Evolutionary conservation across 1,140 invertebrate genomes (phyloP).

Genomic region (Dendroctonus valens): DNA sequence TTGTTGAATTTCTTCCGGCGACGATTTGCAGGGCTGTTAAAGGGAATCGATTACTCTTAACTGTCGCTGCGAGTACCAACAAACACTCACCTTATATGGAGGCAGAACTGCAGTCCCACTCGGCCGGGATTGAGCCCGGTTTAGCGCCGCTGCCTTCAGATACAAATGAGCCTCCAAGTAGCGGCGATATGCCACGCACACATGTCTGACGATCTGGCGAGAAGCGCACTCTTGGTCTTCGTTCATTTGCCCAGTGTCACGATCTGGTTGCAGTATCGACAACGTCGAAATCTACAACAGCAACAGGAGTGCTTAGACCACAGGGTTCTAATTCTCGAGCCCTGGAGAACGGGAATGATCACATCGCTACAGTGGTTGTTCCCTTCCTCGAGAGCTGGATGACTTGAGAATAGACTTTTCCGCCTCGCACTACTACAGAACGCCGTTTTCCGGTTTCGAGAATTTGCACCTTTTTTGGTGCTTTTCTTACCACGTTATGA

Average conservation of each 20-base stretch:
- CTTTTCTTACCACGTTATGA: slow-evolving; percentile 78
- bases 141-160: slow-evolving; percentile 78
- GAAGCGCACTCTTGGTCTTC: slow-evolving; percentile 90
- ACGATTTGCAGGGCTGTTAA: slow-evolving; percentile 64
- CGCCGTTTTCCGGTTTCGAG: too few relatives aligned
- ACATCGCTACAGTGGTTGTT: too few relatives aligned
- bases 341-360: too few relatives aligned
- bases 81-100: slow-evolving; percentile 61
- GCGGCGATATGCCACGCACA: slow-evolving; percentile 84
- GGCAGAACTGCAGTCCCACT: slow-evolving; percentile 53
- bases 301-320: neutral
- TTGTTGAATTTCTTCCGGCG: slow-evolving; percentile 76
- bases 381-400: neutral
- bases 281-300: slow-evolving; percentile 73
- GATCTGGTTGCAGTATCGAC: slow-evolving; percentile 71
- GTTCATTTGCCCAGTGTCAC: slow-evolving; percentile 64
- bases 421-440: too few relatives aligned
- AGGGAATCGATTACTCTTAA: slow-evolving; percentile 16
- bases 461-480: neutral
- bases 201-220: slow-evolving; percentile 91
- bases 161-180: slow-evolving; percentile 92
- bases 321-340: too few relatives aligned
- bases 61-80: too few relatives aligned
- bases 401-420: neutral
- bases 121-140: slow-evolving; percentile 48